phyloP scores from a whole-genome alignment of 2,797 vertebrate species.

The Mus spretus region DNA sequence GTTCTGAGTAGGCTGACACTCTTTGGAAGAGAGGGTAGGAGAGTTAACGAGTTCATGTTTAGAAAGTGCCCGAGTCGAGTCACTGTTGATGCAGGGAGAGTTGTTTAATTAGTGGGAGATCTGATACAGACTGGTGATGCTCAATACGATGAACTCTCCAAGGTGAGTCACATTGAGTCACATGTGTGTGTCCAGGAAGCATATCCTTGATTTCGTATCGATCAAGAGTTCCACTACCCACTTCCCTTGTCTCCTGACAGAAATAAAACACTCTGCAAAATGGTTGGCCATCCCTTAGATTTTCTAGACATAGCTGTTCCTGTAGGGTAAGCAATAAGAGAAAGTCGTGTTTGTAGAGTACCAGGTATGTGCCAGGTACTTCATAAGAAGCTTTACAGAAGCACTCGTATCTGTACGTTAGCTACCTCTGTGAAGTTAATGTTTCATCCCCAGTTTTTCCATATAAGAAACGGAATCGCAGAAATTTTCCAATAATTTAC shows the following conservation, averaged over 20 bases:
- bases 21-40: background rate
- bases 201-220: constrained; percentile 54
- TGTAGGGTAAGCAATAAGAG: background rate
- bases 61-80: constrained; percentile 32
- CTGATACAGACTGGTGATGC: background rate
- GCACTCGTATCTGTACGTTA: background rate
- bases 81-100: background rate
- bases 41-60: constrained; percentile 23
- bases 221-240: constrained; percentile 48
- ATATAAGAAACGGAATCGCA: background rate
- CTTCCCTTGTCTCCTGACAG: constrained; percentile 50
- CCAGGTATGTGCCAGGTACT: background rate
- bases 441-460: background rate
- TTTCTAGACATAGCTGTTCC: background rate
- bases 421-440: background rate
- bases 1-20: background rate
- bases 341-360: background rate
- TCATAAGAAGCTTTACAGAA: background rate
- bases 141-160: background rate
- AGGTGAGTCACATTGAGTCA: constrained; percentile 56
- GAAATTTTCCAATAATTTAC: background rate
- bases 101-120: constrained; percentile 40
- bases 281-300: background rate
- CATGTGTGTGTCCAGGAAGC: constrained; percentile 56
- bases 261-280: constrained; percentile 25